Evolutionary conservation across 1,140 invertebrate genomes (phyloP).

Genomic region (Mesaphorura yosii): DNA sequence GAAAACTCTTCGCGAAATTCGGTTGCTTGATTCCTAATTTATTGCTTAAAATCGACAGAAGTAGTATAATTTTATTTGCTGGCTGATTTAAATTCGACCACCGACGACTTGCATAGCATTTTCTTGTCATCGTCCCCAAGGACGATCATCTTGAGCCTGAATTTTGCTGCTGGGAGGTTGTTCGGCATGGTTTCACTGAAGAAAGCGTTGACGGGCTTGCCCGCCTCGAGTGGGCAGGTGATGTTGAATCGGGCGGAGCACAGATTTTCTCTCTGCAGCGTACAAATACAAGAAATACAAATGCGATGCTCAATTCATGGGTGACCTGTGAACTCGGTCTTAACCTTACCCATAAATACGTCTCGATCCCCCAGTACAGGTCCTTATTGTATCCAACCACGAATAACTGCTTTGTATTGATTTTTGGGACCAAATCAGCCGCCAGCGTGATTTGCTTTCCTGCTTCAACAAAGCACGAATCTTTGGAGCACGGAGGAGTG

Average conservation of each 20-base stretch:
- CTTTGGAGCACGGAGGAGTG: constrained; percentile 4
- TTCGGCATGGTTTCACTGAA: background rate
- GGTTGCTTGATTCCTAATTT: too few relatives aligned
- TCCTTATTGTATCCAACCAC: background rate
- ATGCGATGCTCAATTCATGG: background rate
- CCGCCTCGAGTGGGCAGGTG: background rate
- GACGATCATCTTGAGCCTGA: background rate
- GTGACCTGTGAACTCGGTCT: background rate
- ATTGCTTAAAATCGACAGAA: too few relatives aligned
- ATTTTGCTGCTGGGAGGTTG: background rate
- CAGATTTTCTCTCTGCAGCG: background rate
- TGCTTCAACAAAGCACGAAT: background rate
- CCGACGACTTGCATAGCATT: background rate
- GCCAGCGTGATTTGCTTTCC: background rate
- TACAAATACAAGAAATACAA: too few relatives aligned
- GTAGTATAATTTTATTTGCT: too few relatives aligned
- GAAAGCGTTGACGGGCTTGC: background rate
- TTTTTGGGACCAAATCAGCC: background rate
- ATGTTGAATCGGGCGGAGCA: background rate
- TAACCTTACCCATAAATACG: background rate
- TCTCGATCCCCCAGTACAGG: background rate
- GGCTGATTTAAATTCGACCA: background rate
- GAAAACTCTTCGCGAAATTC: too few relatives aligned
- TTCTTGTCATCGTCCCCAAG: background rate
- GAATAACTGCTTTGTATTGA: background rate